Conservation (phyloP, 2,113 vertebrate genomes). For the Beaufortia kweichowensis region DNA sequence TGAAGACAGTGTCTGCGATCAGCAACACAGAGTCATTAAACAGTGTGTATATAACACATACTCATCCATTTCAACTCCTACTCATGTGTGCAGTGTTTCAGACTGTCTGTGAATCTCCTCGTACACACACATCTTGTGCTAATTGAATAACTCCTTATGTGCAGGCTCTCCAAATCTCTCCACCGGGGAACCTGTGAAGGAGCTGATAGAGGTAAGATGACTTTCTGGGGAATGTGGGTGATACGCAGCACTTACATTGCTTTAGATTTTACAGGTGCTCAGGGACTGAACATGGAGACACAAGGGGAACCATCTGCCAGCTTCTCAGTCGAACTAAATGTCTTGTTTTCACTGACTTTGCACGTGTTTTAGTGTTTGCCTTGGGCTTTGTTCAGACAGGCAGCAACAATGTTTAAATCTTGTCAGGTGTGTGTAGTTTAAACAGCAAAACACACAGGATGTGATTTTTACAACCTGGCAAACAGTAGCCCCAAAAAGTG, state of each 20-base stretch:
- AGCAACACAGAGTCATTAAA: slow-evolving; percentile 71
- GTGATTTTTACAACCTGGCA: neutral
- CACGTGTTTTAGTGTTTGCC: neutral
- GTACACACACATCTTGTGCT: slow-evolving; percentile 66
- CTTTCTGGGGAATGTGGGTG: slow-evolving; percentile 4
- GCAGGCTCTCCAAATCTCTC: slow-evolving; percentile 87
- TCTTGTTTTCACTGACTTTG: neutral
- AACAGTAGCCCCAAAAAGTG: neutral
- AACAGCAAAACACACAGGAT: neutral
- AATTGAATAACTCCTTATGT: slow-evolving; percentile 52
- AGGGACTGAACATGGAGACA: neutral
- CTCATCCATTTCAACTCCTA: slow-evolving; percentile 29
- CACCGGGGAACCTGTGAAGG: slow-evolving; percentile 77
- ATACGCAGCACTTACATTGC: slow-evolving; percentile 46
- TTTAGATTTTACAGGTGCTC: slow-evolving; percentile 22
- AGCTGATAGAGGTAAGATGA: slow-evolving; percentile 79
- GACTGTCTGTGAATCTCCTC: slow-evolving; percentile 9
- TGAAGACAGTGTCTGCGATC: slow-evolving; percentile 82
- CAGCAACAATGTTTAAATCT: neutral
- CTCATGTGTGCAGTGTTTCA: slow-evolving; percentile 15
- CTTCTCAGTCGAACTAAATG: neutral
- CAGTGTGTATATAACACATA: slow-evolving; percentile 69
- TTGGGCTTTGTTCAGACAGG: slow-evolving; percentile 16
- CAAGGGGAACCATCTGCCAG: slow-evolving; percentile 8
- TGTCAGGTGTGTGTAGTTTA: neutral